Evolutionary conservation across 2,888 invertebrate species (phyloP).

Genomic region (Plusia festucae): DNA sequence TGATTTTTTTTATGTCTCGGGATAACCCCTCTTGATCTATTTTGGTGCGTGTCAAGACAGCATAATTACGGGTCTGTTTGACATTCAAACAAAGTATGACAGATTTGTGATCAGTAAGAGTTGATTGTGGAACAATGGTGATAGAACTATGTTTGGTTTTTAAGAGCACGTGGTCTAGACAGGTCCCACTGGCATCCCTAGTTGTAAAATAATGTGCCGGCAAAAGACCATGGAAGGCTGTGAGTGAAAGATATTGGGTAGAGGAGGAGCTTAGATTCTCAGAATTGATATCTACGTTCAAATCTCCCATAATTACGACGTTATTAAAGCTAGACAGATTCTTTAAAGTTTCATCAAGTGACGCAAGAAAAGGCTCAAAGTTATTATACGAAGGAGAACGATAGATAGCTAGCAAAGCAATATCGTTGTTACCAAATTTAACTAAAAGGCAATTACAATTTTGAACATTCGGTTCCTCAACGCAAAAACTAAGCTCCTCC

Average conservation of each 20-base stretch:
- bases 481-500: too few species aligned
- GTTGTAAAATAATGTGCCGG: conserved; percentile 13
- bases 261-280: neutral
- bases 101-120: neutral
- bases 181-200: conserved; percentile 11
- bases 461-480: too few species aligned
- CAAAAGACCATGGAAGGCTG: conserved; percentile 8
- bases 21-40: neutral
- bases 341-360: neutral
- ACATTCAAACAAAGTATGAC: neutral
- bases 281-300: neutral
- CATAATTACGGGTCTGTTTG: neutral
- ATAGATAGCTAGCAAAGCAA: too few species aligned
- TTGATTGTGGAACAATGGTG: neutral
- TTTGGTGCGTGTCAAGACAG: neutral
- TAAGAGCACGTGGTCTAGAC: conserved; percentile 12
- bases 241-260: conserved; percentile 1
- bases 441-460: too few species aligned
- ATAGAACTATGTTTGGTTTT: neutral
- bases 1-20: neutral
- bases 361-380: too few species aligned
- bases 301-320: conserved; percentile 12
- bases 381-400: too few species aligned
- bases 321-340: conserved; percentile 10
- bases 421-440: too few species aligned